phyloP scores from a whole-genome alignment of 2,113 vertebrate genomes.

The Pelusios castaneus region DNA sequence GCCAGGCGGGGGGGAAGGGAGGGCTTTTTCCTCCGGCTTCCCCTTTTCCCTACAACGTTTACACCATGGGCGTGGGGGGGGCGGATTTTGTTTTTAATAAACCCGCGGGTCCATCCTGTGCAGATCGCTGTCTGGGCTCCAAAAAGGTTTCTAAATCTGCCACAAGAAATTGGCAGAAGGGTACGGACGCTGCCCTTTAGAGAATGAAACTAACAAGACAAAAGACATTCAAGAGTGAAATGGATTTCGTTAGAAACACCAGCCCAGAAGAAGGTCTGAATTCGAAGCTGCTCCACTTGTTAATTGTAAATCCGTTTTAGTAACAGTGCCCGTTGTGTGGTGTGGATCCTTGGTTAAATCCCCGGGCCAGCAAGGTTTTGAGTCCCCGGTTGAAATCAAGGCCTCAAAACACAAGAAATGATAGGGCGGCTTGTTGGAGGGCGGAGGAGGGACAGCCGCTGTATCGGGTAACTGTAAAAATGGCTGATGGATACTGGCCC shows the following conservation, averaged over 20 bases:
- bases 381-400: neutral
- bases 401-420: neutral
- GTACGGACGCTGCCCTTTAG: too few species aligned
- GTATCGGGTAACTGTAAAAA: neutral
- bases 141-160: neutral
- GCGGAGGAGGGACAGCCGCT: neutral
- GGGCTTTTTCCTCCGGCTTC: neutral
- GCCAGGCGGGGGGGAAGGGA: too few species aligned
- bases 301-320: neutral
- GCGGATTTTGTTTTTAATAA: neutral
- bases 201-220: neutral
- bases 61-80: neutral
- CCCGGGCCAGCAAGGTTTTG: neutral
- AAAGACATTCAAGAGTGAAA: neutral
- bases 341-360: neutral
- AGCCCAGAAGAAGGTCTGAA: neutral
- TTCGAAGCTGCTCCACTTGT: neutral
- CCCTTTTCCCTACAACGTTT: neutral
- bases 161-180: neutral
- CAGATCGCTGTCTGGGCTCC: neutral
- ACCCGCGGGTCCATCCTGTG: neutral
- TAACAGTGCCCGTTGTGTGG: neutral
- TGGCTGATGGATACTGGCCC: neutral
- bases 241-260: neutral
- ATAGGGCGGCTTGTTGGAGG: neutral